Evolutionary conservation across 1,140 invertebrate species (phyloP).

Genomic region (Ctenoplectra terminalis): DNA sequence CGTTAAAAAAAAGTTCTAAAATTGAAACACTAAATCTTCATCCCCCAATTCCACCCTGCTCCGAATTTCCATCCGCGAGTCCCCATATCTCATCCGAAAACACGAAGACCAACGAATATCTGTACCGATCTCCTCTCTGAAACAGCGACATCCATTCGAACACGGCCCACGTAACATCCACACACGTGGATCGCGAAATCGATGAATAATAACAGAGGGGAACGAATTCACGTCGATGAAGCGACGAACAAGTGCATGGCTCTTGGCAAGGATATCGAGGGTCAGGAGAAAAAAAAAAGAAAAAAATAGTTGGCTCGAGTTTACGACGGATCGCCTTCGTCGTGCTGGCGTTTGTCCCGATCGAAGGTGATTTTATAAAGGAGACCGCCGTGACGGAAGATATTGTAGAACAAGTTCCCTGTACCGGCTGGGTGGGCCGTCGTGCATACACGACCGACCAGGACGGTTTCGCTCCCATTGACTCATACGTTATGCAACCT

Average conservation of each 20-base stretch:
- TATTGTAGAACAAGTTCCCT: constrained; percentile 80
- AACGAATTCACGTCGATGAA: constrained; percentile 24
- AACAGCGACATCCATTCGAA: background rate
- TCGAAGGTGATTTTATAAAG: constrained; percentile 80
- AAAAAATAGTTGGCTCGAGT: constrained; percentile 58
- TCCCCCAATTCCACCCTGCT: background rate
- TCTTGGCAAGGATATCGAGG: constrained; percentile 12
- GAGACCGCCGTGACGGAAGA: constrained; percentile 81
- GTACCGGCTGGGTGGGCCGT: constrained; percentile 77
- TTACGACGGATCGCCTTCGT: constrained; percentile 62
- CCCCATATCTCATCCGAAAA: background rate
- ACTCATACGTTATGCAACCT: constrained; percentile 45
- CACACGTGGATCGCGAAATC: background rate
- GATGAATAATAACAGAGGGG: constrained; percentile 39
- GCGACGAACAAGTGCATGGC: constrained; percentile 39
- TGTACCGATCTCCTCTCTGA: background rate
- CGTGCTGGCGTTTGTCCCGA: constrained; percentile 74
- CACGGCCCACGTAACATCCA: background rate
- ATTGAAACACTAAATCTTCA: background rate
- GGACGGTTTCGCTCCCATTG: constrained; percentile 38
- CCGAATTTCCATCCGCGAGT: background rate
- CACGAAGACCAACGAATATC: background rate
- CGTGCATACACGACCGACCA: constrained; percentile 34
- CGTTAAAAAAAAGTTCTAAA: no score
- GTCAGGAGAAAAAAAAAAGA: constrained; percentile 18